phyloP scores from a whole-genome alignment of 2,888 invertebrate genomes.

The Archips xylosteana region DNA sequence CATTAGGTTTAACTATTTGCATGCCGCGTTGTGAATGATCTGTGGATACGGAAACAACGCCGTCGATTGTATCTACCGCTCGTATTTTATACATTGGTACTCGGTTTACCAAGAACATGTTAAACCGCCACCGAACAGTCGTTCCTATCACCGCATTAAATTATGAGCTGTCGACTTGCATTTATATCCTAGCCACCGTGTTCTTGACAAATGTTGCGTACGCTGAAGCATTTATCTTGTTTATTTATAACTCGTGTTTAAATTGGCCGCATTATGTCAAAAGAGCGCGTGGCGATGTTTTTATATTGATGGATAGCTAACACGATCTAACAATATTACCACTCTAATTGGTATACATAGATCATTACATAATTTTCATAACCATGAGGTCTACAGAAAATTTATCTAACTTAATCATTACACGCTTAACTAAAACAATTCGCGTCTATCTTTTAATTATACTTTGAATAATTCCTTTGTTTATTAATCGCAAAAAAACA shows the following conservation, averaged over 20 bases:
- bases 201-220: slow-evolving; percentile 55
- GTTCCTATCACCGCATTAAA: slow-evolving; percentile 63
- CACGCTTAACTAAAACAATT: neutral
- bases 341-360: too few relatives aligned
- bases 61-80: slow-evolving; percentile 57
- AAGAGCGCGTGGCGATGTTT: neutral
- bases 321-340: neutral
- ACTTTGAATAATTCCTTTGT: neutral
- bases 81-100: slow-evolving; percentile 57
- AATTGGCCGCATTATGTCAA: slow-evolving; percentile 11
- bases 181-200: slow-evolving; percentile 53
- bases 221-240: slow-evolving; percentile 48
- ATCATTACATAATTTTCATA: too few relatives aligned
- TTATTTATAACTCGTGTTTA: slow-evolving; percentile 18
- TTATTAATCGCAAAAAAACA: slow-evolving; percentile 4
- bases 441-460: neutral
- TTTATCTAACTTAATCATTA: neutral
- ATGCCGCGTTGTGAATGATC: slow-evolving; percentile 57
- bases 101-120: slow-evolving; percentile 55
- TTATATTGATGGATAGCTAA: slow-evolving; percentile 8
- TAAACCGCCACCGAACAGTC: slow-evolving; percentile 57
- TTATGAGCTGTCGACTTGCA: slow-evolving; percentile 56
- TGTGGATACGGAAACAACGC: slow-evolving; percentile 51
- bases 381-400: too few relatives aligned
- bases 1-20: slow-evolving; percentile 65